Percentiles rank a stretch among this genome's conserved stretches.
Conservation (phyloP, 2,888 invertebrate species). For the Miltochrista miniata region DNA sequence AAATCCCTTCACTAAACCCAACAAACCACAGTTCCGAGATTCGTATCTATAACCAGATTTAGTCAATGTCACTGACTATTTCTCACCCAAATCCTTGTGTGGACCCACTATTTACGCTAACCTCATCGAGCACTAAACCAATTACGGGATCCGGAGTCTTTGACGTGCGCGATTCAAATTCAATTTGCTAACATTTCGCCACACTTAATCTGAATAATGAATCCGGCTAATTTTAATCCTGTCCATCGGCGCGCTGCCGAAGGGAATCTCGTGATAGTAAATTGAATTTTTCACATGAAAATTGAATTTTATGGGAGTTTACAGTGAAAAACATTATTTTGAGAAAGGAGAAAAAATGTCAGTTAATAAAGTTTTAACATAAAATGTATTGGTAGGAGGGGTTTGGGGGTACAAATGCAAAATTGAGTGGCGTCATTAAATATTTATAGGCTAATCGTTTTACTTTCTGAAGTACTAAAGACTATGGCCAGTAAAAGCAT, state of each 20-base stretch:
- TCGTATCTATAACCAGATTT: constrained; percentile 10
- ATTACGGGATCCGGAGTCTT: constrained; percentile 40
- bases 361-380: not conserved
- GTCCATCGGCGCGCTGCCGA: constrained; percentile 34
- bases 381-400: no score
- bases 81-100: constrained; percentile 20
- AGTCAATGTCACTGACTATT: constrained; percentile 19
- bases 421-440: no score
- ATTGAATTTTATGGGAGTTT: constrained; percentile 17
- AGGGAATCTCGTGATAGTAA: constrained; percentile 20
- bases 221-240: constrained; percentile 47
- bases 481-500: no score
- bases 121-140: constrained; percentile 42
- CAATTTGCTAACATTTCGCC: constrained; percentile 52
- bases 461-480: no score
- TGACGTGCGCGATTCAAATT: constrained; percentile 51
- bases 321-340: constrained; percentile 5
- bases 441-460: no score
- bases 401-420: no score
- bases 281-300: constrained; percentile 23
- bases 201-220: constrained; percentile 49
- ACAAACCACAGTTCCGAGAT: not conserved
- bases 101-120: constrained; percentile 34
- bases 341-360: not conserved
- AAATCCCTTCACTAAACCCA: not conserved